Evolutionary conservation across 1,140 invertebrate genomes (phyloP), one percentile per base, ranked within the genome.

Genomic region (Calycopis cecrops): DNA sequence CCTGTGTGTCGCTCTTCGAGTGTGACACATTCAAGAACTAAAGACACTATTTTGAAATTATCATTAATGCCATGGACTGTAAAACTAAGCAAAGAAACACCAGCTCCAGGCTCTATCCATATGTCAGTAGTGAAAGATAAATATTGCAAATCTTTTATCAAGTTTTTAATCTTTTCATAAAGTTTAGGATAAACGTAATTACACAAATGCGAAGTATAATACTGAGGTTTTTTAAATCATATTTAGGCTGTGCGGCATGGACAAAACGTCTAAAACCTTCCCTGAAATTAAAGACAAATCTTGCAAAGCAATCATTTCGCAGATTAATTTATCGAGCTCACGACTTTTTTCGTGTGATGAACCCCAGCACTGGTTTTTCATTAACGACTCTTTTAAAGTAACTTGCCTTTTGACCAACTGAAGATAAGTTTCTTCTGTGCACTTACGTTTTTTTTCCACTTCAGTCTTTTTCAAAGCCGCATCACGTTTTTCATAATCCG

Each of bases 201-300:
- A 28, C 18, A 48, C 47, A 48, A 48, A 48, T 48, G 18, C 47
- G 9, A 48, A 28, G 9, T 48, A 21, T 48, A 48, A 28, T n/a
- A 48, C 47, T 48, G 18, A 48, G 9, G 14, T 48, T 48, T 48
- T 48, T 48, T 48, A 48, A 48, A 28, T 28, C 47, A 48, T 48
- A 48, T 48, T 28, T 18, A 48, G 47, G 47, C 47, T 28, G 47
- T 48, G 17, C 18, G 47, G 47, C 47, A 48, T 35, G 35, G 11
- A 56, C 28, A 33, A 66, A 59, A 34, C 33, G 59, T 59, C 62
- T 35, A 52, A 56, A 51, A 35, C 50, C 50, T 52, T 52, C 50
- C 9, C 35, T 33, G 7, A 52, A 52, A 38, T 52, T 52, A 10
- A 54, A 54, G 21, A 40, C 17, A 34, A 54, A 54, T 54, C 38